Evolutionary conservation across 2,113 vertebrate genomes (phyloP), one percentile per base, ranked within the genome.

Genomic region (Setophaga kirtlandii): DNA sequence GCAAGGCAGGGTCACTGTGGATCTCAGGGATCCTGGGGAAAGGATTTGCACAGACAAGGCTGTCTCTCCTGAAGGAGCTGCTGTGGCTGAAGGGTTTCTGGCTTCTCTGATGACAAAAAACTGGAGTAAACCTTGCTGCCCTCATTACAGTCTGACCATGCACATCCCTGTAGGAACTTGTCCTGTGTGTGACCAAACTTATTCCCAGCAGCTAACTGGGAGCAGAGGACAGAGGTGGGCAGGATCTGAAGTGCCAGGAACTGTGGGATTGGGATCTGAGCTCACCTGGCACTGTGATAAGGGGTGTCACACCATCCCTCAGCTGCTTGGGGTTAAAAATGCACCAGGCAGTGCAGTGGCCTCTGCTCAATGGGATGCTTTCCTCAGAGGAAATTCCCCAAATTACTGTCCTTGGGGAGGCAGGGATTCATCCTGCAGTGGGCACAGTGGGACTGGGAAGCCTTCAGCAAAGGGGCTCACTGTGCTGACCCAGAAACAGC

Each of bases 121-220:
- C 33, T 46, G 5, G 0, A 33, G 49, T 20, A 49, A 22, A 55
- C 41, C 55, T 39, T 76, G 65, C 28, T 77, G 28, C 25, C 23
- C 11, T 55, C 12, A 11, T 56, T 50, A 25, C 1, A 5, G 6
- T 35, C 37, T 15, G 6, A 28, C 35, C 44, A 4, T 17, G 22
- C 24, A 2, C 13, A 12, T 78, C 75, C 25, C 3, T 3, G n/a
- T 49, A 52, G 75, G 60, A 74, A 13, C 13, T 47, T 53, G 55
- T 56, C 41, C 39, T 52, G 11, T 0, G 0, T 65, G 31, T 70
- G 47, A n/a, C 49, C 58, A 46, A 0, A 28, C 5, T 42, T 21
- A 35, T 22, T 86, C 39, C 58, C 88, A 73, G 85, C 52, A 64
- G 33, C 56, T 49, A 6, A 35, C 3, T 8, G 37, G 56, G 83